Conservation (phyloP, 1,140 invertebrate genomes). For the Polypedilum vanderplanki region DNA sequence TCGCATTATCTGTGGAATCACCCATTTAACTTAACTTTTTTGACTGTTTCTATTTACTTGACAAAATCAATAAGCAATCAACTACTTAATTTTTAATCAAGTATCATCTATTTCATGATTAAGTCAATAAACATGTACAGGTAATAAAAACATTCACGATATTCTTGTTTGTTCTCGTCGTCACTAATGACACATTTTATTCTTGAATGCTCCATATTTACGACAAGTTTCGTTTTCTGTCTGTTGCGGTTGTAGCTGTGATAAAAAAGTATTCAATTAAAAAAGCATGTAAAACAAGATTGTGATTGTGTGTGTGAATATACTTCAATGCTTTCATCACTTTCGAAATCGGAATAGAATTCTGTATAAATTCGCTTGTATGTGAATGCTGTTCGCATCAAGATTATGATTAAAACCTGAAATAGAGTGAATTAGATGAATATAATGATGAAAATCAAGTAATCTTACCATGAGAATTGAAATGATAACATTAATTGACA, state of each 20-base stretch:
- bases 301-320: background rate
- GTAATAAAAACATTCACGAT: too few relatives aligned
- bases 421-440: background rate
- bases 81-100: too few relatives aligned
- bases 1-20: too few relatives aligned
- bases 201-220: background rate
- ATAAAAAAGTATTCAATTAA: background rate
- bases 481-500: background rate
- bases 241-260: background rate
- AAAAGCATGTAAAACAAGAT: background rate
- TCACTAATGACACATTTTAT: background rate
- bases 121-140: too few relatives aligned
- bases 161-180: background rate
- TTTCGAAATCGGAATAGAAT: background rate
- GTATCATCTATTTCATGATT: too few relatives aligned
- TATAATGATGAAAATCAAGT: background rate
- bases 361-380: constrained; percentile 20
- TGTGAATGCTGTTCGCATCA: background rate
- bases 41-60: too few relatives aligned
- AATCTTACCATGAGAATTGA: background rate
- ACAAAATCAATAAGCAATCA: too few relatives aligned
- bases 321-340: background rate
- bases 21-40: too few relatives aligned
- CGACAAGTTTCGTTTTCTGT: background rate
- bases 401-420: constrained; percentile 3